Percentiles rank a stretch among this genome's conserved stretches.
Evolutionary conservation across 2,888 invertebrate species (phyloP).

Genomic region (Xestia sexstrigata): DNA sequence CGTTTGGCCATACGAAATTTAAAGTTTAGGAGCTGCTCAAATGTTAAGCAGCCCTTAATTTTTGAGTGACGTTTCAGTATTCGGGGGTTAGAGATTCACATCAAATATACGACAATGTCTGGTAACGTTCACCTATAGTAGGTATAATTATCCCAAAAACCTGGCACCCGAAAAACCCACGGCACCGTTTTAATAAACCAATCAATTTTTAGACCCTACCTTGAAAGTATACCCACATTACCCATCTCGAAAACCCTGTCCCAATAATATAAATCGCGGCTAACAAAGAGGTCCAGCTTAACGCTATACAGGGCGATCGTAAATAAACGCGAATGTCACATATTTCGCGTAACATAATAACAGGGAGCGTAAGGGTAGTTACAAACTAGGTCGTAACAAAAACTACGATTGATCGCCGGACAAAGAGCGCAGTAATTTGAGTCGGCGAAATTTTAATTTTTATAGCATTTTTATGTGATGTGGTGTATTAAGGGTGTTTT

Average conservation of each 20-base stretch:
- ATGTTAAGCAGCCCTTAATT: too few species aligned
- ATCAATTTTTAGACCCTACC: conserved; percentile 20
- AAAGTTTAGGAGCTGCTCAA: too few species aligned
- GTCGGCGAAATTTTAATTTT: conserved; percentile 60
- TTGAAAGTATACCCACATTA: conserved; percentile 17
- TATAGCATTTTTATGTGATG: conserved; percentile 58
- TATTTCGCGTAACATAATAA: conserved; percentile 69
- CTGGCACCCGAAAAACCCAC: neutral
- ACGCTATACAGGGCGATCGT: conserved; percentile 63
- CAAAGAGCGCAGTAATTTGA: conserved; percentile 52
- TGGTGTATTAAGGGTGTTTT: conserved; percentile 41
- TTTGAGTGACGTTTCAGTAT: too few species aligned
- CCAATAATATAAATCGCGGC: conserved; percentile 57
- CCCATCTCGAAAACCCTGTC: conserved; percentile 41
- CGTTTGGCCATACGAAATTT: too few species aligned
- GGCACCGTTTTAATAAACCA: conserved; percentile 4
- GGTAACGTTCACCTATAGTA: neutral
- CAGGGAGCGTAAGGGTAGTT: conserved; percentile 50
- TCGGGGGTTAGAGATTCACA: too few species aligned
- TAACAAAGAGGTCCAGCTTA: conserved; percentile 53
- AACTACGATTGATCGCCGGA: conserved; percentile 47
- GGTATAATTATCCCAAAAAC: conserved; percentile 5
- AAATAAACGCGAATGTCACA: conserved; percentile 71
- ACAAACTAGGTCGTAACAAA: conserved; percentile 56
- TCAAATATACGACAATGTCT: neutral